These are phyloP conservation scores for Hippocampus barbouri DNA, from an alignment of 2,113 vertebrate genomes.

Conservation along the genomic window DNA sequence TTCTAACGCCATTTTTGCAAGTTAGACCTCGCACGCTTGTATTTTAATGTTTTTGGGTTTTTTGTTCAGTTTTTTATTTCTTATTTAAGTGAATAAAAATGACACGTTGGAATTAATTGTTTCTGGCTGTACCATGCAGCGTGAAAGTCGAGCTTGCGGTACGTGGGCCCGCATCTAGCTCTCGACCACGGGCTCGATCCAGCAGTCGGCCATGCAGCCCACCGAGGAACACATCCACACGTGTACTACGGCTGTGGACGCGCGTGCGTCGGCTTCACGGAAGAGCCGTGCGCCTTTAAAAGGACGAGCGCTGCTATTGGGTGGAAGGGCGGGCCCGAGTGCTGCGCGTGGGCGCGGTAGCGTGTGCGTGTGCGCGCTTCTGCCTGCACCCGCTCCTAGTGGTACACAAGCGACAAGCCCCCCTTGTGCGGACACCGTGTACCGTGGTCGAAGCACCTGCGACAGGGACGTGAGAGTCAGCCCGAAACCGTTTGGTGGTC, in stretches of 20 bases:
- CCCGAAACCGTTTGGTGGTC: conserved; percentile 44
- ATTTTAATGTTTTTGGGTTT: too few relatives aligned
- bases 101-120: too few relatives aligned
- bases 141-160: too few relatives aligned
- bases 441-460: conserved; percentile 58
- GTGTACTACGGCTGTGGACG: background rate
- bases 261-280: conserved; percentile 7
- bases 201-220: background rate
- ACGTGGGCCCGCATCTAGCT: too few relatives aligned
- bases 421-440: conserved; percentile 52
- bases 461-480: conserved; percentile 37
- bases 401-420: conserved; percentile 37
- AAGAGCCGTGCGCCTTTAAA: conserved; percentile 58
- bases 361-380: conserved; percentile 41
- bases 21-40: too few relatives aligned
- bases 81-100: too few relatives aligned
- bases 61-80: too few relatives aligned
- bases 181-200: background rate
- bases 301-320: conserved; percentile 61
- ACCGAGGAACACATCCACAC: conserved; percentile 1
- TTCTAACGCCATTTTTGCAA: too few relatives aligned
- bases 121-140: too few relatives aligned
- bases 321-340: conserved; percentile 51
- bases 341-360: conserved; percentile 24
- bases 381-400: conserved; percentile 50